These are phyloP conservation scores for Erannis defoliaria DNA, from an alignment of 2,888 invertebrate species.

Conservation along the genomic window DNA sequence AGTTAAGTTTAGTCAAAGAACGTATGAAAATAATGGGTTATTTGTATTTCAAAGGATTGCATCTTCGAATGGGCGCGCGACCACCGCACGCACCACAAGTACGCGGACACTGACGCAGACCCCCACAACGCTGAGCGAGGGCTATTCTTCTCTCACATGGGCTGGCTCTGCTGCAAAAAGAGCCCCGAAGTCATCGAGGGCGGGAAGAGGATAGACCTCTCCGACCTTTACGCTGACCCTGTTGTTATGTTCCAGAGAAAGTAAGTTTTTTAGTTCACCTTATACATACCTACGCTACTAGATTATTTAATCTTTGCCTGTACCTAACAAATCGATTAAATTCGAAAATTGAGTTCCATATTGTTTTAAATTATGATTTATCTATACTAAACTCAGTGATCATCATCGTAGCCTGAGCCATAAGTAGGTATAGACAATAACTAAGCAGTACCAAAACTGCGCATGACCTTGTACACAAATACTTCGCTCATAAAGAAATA, in stretches of 20 bases:
- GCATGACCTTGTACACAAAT: no score
- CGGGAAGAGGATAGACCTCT: conserved; percentile 93
- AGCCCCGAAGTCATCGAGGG: conserved; percentile 94
- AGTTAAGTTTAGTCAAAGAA: no score
- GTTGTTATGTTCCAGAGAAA: conserved; percentile 94
- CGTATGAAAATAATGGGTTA: no score
- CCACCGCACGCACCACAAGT: conserved; percentile 95
- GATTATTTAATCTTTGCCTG: no score
- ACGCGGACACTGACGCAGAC: conserved; percentile 95
- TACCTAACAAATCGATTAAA: no score
- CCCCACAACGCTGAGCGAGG: conserved; percentile 96
- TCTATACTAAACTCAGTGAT: no score
- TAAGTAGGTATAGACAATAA: no score
- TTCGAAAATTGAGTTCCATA: no score
- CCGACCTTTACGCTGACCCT: conserved; percentile 93
- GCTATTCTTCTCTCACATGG: conserved; percentile 98
- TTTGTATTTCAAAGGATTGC: conserved; percentile 77
- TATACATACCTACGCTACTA: not conserved
- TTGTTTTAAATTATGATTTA: no score
- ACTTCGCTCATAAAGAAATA: no score
- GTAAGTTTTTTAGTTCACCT: conserved; percentile 78
- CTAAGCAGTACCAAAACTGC: no score
- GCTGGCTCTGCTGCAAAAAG: conserved; percentile 96
- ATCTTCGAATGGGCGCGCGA: conserved; percentile 90
- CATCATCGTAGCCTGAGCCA: no score